Evolutionary conservation across 2,888 invertebrate genomes (phyloP).

Genomic region (Lasioglossum marginatum): DNA sequence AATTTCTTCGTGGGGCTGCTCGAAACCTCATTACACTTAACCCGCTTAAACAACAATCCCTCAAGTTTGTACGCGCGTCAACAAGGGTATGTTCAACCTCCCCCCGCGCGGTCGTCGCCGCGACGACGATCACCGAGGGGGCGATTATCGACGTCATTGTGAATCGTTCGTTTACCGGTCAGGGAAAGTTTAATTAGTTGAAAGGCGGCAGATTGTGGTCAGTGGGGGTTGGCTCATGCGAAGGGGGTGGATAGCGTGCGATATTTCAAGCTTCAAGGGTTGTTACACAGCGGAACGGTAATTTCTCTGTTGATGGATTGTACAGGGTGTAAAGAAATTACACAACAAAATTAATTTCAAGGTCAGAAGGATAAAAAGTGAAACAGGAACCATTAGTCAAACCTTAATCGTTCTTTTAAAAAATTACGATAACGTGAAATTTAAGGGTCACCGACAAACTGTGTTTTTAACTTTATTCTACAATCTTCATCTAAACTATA

Average conservation of each 20-base stretch:
- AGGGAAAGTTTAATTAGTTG: slow-evolving; percentile 51
- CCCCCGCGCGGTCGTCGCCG: neutral
- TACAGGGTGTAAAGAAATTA: too few species aligned
- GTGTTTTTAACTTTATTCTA: too few species aligned
- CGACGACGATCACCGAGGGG: slow-evolving; percentile 10
- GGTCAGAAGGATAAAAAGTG: too few species aligned
- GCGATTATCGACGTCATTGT: slow-evolving; percentile 32
- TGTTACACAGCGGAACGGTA: neutral
- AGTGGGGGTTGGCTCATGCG: neutral
- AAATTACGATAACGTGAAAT: too few species aligned
- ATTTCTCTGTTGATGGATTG: neutral
- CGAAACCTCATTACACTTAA: slow-evolving; percentile 63
- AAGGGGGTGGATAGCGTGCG: neutral
- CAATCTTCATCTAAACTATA: too few species aligned
- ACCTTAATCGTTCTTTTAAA: too few species aligned
- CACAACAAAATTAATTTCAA: too few species aligned
- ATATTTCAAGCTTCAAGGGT: slow-evolving; percentile 18
- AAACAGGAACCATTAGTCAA: too few species aligned
- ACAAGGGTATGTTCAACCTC: slow-evolving; percentile 31
- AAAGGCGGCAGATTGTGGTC: slow-evolving; percentile 35
- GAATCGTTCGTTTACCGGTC: slow-evolving; percentile 25
- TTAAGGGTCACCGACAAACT: too few species aligned
- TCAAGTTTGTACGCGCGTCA: slow-evolving; percentile 48
- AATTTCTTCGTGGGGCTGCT: slow-evolving; percentile 62
- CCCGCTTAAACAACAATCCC: slow-evolving; percentile 61